Conservation (phyloP, 2,888 invertebrate species). For the Patella ulyssiponensis region DNA sequence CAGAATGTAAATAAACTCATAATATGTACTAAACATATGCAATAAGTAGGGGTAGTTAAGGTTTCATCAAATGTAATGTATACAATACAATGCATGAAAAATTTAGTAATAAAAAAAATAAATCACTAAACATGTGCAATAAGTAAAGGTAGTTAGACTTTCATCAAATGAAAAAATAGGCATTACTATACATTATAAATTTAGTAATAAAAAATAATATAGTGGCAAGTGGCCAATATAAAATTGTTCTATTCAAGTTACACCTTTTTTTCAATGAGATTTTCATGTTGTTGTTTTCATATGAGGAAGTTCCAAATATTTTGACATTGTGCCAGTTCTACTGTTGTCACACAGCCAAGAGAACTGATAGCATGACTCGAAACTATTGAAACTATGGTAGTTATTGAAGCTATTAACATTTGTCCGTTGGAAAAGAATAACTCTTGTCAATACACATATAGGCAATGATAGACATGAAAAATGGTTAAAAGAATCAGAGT, state of each 20-base stretch:
- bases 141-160: no score
- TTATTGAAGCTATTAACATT: slow-evolving; percentile 7
- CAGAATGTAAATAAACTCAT: no score
- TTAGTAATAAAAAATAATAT: neutral
- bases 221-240: neutral
- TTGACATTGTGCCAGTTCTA: slow-evolving; percentile 2
- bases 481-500: no score
- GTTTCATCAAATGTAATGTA: no score
- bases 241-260: neutral
- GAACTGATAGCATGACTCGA: neutral
- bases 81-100: no score
- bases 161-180: no score
- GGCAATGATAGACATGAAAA: no score
- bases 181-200: no score
- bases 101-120: no score
- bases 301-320: slow-evolving; percentile 11
- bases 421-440: neutral
- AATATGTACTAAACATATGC: no score
- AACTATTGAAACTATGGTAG: neutral
- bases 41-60: no score
- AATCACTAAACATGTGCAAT: no score
- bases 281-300: slow-evolving; percentile 6
- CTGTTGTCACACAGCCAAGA: slow-evolving; percentile 5
- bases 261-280: slow-evolving; percentile 9
- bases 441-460: neutral